Percentiles rank a stretch among this genome's conserved stretches.
Conservation (phyloP, 2,888 invertebrate genomes). For the Lasioglossum villosulum region DNA sequence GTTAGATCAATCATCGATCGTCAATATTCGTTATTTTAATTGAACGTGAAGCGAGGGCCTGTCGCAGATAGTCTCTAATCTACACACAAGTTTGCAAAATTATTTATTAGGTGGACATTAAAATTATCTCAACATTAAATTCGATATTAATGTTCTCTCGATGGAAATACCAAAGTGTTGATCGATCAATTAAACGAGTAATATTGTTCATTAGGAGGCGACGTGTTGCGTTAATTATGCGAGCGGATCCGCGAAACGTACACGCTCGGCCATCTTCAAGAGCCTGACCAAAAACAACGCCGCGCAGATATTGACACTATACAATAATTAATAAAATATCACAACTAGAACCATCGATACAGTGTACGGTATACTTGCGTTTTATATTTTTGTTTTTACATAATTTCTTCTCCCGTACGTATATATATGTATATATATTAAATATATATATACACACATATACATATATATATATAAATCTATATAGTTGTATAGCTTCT, state of each 20-base stretch:
- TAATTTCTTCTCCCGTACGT: not conserved
- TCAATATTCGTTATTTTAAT: not conserved
- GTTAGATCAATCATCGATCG: not conserved
- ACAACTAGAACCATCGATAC: conserved; percentile 83
- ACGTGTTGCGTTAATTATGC: not conserved
- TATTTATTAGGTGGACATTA: not conserved
- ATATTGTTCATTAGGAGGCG: not conserved
- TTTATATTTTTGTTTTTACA: conserved; percentile 21
- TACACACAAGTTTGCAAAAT: conserved; percentile 14
- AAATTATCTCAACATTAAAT: not conserved
- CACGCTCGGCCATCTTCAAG: conserved; percentile 44
- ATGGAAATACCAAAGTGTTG: not conserved
- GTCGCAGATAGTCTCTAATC: conserved; percentile 14
- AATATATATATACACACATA: not conserved
- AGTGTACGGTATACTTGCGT: conserved; percentile 73
- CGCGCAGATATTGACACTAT: conserved; percentile 74
- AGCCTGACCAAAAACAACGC: conserved; percentile 53
- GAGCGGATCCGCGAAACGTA: conserved; percentile 14
- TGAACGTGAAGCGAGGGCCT: conserved; percentile 18
- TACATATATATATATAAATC: not conserved
- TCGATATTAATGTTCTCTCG: not conserved
- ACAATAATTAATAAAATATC: conserved; percentile 82
- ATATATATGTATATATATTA: not conserved
- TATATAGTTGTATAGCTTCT: conserved; percentile 19
- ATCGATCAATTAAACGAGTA: not conserved